Evolutionary conservation across 2,797 vertebrate species (phyloP), one percentile per base, ranked within the genome.

Genomic region (Botia almorhae): DNA sequence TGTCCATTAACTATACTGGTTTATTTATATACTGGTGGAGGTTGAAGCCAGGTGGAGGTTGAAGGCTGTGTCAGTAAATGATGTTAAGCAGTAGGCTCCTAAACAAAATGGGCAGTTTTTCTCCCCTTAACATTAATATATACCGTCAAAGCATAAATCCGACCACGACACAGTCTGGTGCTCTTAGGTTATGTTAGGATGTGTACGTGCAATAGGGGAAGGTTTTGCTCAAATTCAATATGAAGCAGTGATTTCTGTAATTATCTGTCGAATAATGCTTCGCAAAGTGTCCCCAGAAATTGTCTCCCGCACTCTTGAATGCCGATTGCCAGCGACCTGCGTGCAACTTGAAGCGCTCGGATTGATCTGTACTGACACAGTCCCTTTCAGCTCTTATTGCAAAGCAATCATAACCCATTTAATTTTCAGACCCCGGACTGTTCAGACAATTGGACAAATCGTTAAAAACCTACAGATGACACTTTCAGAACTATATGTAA

Each of bases 301-400:
- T 33, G 60, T 75, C 68, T 70, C 58, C 48, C 46, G 58, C 33
- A 2, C 29, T 76, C 16, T 75, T 51, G 8, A 7, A 21, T 80
- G 53, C 29, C 63, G 56, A 69, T 53, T 81, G 48, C 23, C 67
- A 43, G 46, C n/a, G 68, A 26, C 61, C 8, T 11, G 10, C 39
- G 12, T 73, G 58, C 74, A 69, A 79, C 51, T 74, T 74, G 73
- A 16, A 81, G 76, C 76, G 56, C 55, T 58, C 0, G 16, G 65
- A 82, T 82, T 84, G 80, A 86, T 86, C 80, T 74, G 64, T 65
- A 50, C 68, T 36, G 76, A 77, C 79, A 58, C 36, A 60, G 43
- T 64, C 33, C 65, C 51, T 74, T 74, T 48, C 36, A 72, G 39
- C 64, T 68, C 17, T 71, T 81, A 76, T 53, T 79, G 68, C 53